phyloP scores from a whole-genome alignment of 2,797 vertebrate species.

The Peromyscus aztecus region DNA sequence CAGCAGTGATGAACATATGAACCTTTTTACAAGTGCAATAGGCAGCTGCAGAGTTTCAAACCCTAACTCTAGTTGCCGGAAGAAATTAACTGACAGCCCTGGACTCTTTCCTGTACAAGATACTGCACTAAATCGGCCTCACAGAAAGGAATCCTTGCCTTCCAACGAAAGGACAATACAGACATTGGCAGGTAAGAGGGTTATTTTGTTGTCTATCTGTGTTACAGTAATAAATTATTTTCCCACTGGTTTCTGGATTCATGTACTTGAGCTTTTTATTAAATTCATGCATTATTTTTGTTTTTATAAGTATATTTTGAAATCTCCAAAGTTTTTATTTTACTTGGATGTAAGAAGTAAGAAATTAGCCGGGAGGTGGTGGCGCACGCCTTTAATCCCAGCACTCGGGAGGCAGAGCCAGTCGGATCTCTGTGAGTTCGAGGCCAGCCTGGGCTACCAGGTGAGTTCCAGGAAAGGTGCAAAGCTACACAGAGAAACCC shows the following conservation, averaged over 20 bases:
- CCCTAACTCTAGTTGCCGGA: slow-evolving; percentile 88
- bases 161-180: slow-evolving; percentile 90
- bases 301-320: slow-evolving; percentile 58
- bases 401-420: too few species aligned
- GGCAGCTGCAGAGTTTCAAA: slow-evolving; percentile 88
- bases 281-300: neutral
- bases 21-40: slow-evolving; percentile 95
- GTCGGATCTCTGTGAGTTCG: too few species aligned
- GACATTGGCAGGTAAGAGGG: slow-evolving; percentile 91
- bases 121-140: slow-evolving; percentile 84
- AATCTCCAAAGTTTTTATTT: slow-evolving; percentile 56
- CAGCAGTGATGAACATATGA: slow-evolving; percentile 92
- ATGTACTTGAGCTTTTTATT: neutral
- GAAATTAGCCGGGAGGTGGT: too few species aligned
- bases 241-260: neutral
- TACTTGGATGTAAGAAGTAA: slow-evolving; percentile 6
- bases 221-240: slow-evolving; percentile 48
- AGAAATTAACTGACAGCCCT: slow-evolving; percentile 88
- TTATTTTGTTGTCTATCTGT: slow-evolving; percentile 34
- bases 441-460: too few species aligned
- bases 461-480: too few species aligned
- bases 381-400: too few species aligned
- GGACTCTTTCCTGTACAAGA: slow-evolving; percentile 90
- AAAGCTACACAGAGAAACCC: too few species aligned
- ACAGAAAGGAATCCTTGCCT: slow-evolving; percentile 90